These are phyloP conservation scores for Drosophila chauvacae DNA, from an alignment of 1,140 invertebrate species.

Conservation along the genomic window DNA sequence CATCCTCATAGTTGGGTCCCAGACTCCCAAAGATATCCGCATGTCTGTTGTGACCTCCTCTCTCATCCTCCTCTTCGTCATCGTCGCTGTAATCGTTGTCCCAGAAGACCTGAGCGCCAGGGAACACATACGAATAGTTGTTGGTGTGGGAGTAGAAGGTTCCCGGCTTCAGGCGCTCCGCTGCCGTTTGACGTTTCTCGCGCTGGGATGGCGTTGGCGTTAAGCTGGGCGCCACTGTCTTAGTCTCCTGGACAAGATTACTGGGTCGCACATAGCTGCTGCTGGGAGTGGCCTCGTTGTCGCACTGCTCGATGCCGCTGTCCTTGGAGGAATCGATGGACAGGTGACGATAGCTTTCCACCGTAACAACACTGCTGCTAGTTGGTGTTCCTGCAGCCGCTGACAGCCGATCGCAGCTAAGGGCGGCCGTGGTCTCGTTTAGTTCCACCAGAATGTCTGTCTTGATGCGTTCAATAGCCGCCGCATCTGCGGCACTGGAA, in stretches of 20 bases:
- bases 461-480: conserved; percentile 75
- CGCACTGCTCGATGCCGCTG: conserved; percentile 78
- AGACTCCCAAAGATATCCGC: conserved; percentile 50
- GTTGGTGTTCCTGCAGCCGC: conserved; percentile 8
- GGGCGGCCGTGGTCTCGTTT: conserved; percentile 51
- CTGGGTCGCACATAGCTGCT: conserved; percentile 49
- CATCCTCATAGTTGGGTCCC: conserved; percentile 29
- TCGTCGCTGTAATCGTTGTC: conserved; percentile 72
- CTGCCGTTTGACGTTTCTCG: conserved; percentile 63
- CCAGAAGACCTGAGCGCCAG: conserved; percentile 78
- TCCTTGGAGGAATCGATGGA: conserved; percentile 81
- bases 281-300: conserved; percentile 49
- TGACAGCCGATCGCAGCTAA: conserved; percentile 45
- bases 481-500: conserved; percentile 41
- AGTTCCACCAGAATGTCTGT: conserved; percentile 67
- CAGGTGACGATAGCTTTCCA: conserved; percentile 65
- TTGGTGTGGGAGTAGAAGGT: conserved; percentile 75
- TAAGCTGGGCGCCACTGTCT: conserved; percentile 56
- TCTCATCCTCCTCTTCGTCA: conserved; percentile 62
- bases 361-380: conserved; percentile 1
- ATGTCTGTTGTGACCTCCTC: conserved; percentile 7
- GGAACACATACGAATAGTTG: conserved; percentile 77
- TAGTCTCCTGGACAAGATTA: conserved; percentile 64
- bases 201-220: conserved; percentile 61
- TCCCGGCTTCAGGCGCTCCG: conserved; percentile 69